Base-by-base conservation (phyloP, 1,140 invertebrate genomes). In the Euglossa dilemma region DNA sequence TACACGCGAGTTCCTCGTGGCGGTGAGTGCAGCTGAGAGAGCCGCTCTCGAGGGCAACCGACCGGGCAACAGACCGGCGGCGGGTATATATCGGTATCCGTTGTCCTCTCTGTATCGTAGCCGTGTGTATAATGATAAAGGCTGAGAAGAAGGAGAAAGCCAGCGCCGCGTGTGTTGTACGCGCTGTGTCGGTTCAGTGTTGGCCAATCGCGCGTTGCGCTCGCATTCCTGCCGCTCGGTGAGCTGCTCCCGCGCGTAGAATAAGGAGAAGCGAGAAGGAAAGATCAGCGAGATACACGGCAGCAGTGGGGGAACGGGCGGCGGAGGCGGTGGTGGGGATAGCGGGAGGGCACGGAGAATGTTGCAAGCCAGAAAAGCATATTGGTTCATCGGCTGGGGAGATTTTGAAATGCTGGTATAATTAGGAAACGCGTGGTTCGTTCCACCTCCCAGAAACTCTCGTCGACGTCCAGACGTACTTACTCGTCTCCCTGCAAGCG, bases 361-460 rank as follows among this genome's bases (percentile, higher is more conserved):
- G 92, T 92, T 89, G 92, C 87, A 92, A 94, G 92, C 83, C 89
- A 92, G 91, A 93, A 91, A 93, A 92, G 91, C 91, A 92, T 93
- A 93, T 94, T 93, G 92, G 92, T 93, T 93, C 92, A 93, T 93
- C 92, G 92, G 92, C 91, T 92, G 82, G 82, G 72, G 77, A 84
- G 85, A 87, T 93, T 93, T 93, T 93, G 92, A 93, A 93, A 93
- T 90, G 79, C 84, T 79, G 89, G 89, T 92, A 92, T 93, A 93
- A 93, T 93, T 93, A 93, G 91, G 91, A 93, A 93, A 93, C 87
- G 91, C 85, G 85, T 90, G 87, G 82, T 80, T 87, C 82, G 79
- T 84, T 85, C 72, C 79, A 84, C 81, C 83, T 69, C 80, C 71
- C 79, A 61, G 83, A 85, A 81, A 70, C 67, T 73, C 57, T 12